Base-by-base conservation (phyloP, 2,113 vertebrate genomes). In the Ariopsis seemanni region DNA sequence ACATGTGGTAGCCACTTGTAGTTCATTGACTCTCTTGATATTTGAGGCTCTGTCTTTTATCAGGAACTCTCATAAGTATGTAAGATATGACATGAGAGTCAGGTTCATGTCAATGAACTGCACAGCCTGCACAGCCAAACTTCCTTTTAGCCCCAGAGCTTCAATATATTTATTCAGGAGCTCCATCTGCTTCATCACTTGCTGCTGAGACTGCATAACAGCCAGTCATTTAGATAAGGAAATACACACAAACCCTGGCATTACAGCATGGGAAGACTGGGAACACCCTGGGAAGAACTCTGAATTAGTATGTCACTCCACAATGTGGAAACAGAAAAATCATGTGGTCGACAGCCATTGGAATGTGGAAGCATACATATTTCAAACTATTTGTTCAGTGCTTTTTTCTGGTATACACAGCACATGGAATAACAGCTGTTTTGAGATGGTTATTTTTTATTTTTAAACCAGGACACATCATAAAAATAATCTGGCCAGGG, bases 171-270 rank as follows among this genome's bases (percentile, higher is more conserved):
- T 75, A 75, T 52, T 77, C 18, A 53, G 12, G 22, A 78, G 50
- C 50, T 53, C 22, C 50, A 78, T 78, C 74, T 78, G 74, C 42
- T 42, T 74, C 7, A 74, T 74, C 34, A 50, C 20, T 74, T 42
- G 69, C 69, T 72, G 11, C 55, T 57, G 55, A 57, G 55, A 12
- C 55, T 57, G 69, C 69, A 48, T 50, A 74, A 18, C 22, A 27
- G n/a, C 77, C n/a, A 57, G 14, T 79, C n/a, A 18, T 79, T 53
- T 79, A 30, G 53, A 57, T 79, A 79, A 79, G n/a, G n/a, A 78
- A 53, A 7, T 53, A 42, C 74, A 53, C 22, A 78, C 10, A 53
- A 53, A 53, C 50, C 5, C 74, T 25, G 50, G 34, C 9, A 78
- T n/a, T n/a, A 1, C 17, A n/a, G 50, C 22, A 22, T 52, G 48